Conservation (phyloP, 2,888 invertebrate species). For the Cerceris rybyensis region DNA sequence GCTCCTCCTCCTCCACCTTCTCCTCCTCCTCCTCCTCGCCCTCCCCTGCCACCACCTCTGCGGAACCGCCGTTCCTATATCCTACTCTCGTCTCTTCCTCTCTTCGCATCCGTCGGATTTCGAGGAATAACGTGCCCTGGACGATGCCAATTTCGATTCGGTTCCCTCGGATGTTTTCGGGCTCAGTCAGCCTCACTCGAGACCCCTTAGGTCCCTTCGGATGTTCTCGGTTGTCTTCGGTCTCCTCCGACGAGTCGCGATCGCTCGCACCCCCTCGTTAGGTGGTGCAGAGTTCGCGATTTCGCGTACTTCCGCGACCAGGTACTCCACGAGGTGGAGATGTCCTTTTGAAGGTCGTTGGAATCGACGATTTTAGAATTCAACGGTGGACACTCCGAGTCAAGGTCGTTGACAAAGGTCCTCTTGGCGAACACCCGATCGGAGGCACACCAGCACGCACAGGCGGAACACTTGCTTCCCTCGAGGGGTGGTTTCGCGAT, state of each 20-base stretch:
- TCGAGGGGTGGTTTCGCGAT: background rate
- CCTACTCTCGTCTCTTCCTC: conserved; percentile 36
- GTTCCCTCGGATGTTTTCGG: background rate
- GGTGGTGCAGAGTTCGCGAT: too few species aligned
- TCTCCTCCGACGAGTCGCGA: too few species aligned
- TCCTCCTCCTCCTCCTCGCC: conserved; percentile 31
- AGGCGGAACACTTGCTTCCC: background rate
- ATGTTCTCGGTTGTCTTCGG: too few species aligned
- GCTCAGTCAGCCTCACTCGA: too few species aligned
- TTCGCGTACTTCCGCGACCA: too few species aligned
- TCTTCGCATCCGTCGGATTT: conserved; percentile 51
- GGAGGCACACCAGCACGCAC: background rate
- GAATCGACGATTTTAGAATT: too few species aligned
- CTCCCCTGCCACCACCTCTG: conserved; percentile 48
- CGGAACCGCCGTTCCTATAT: conserved; percentile 28
- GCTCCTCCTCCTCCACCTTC: conserved; percentile 55
- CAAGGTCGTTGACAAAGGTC: background rate
- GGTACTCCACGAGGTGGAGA: too few species aligned
- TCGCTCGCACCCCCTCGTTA: too few species aligned
- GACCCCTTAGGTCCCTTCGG: too few species aligned
- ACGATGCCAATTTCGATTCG: background rate
- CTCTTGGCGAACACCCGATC: background rate
- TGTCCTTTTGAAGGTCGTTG: too few species aligned
- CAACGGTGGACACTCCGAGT: too few species aligned
- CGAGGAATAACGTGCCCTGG: background rate